Evolutionary conservation across 2,797 vertebrate genomes (phyloP).

Genomic region (Oryzias dopingdopingensis): DNA sequence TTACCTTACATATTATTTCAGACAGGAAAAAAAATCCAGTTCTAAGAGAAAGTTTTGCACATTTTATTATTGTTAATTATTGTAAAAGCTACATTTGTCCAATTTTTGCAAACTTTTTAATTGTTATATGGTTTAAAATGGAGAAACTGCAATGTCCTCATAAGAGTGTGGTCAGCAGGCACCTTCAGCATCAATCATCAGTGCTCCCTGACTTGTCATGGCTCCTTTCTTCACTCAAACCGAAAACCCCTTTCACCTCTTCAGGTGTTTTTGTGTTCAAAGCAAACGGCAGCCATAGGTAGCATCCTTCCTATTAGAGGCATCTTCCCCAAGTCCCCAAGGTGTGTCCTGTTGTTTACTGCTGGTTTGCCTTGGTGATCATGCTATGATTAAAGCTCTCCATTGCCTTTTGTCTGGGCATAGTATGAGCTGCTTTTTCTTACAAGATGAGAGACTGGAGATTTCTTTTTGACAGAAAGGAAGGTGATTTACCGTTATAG

Average conservation of each 20-base stretch:
- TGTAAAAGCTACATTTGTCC: not conserved
- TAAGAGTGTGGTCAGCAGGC: constrained; percentile 5
- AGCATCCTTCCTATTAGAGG: constrained; percentile 47
- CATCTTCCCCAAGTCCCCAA: constrained; percentile 47
- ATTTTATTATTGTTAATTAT: not conserved
- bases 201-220: constrained; percentile 51
- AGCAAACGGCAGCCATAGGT: constrained; percentile 55
- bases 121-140: constrained; percentile 1
- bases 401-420: constrained; percentile 44
- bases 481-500: constrained; percentile 53
- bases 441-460: constrained; percentile 49
- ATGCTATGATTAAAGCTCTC: constrained; percentile 64
- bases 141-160: constrained; percentile 1
- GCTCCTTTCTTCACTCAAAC: constrained; percentile 49
- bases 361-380: constrained; percentile 57
- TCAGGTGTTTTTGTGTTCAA: constrained; percentile 68
- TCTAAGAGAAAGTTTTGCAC: no score
- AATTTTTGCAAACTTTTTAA: not conserved
- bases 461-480: constrained; percentile 52
- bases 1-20: no score
- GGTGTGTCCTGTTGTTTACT: constrained; percentile 53
- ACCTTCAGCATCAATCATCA: constrained; percentile 49
- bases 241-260: constrained; percentile 48
- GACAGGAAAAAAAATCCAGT: no score
- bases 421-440: constrained; percentile 33